A percentile compares a stretch with the other conserved stretches of the same genome.
phyloP scores from a whole-genome alignment of 2,888 invertebrate genomes.

The Timema podura region DNA sequence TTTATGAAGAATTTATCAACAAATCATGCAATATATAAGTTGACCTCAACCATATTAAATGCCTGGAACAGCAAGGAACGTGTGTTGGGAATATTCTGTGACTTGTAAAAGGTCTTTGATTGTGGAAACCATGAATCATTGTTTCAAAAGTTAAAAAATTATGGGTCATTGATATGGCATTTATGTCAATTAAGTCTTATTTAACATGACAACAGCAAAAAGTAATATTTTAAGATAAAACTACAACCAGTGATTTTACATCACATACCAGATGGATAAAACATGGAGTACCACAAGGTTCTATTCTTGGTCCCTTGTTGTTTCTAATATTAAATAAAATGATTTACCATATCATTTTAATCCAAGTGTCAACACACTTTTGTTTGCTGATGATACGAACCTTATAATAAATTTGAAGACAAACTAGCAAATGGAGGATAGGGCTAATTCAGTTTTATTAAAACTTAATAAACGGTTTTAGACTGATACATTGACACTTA shows the following conservation, averaged over 20 bases:
- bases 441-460: not conserved
- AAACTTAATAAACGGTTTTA: not conserved
- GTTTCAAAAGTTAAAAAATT: not conserved
- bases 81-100: not conserved
- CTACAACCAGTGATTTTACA: not conserved
- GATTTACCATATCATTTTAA: not conserved
- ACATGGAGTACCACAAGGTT: not conserved
- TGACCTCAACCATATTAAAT: not conserved
- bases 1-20: not conserved
- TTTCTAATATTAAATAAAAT: not conserved
- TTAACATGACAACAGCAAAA: not conserved
- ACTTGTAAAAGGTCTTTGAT: slow-evolving; percentile 24
- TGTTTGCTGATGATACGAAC: not conserved
- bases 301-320: not conserved
- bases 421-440: not conserved
- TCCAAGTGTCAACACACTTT: not conserved
- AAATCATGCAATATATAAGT: not conserved
- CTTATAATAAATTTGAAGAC: not conserved
- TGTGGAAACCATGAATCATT: slow-evolving; percentile 18
- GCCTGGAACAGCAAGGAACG: not conserved
- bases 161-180: not conserved
- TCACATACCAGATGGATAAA: not conserved
- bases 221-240: not conserved
- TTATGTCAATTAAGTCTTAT: not conserved
- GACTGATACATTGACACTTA: too few species aligned